phyloP scores from a whole-genome alignment of 2,113 vertebrate species.

The Rhea pennata region DNA sequence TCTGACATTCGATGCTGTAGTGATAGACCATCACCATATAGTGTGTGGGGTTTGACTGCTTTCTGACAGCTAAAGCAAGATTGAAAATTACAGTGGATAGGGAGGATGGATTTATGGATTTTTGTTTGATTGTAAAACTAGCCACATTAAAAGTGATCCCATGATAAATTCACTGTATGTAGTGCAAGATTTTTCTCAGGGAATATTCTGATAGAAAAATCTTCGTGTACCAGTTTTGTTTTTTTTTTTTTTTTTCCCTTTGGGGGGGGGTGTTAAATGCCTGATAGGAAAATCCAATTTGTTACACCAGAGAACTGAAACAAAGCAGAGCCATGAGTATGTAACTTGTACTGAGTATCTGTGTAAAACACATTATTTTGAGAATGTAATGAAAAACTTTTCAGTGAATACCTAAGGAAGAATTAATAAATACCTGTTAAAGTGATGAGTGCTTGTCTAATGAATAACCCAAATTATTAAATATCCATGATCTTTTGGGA shows the following conservation, averaged over 20 bases:
- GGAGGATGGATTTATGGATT: background rate
- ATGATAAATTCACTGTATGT: background rate
- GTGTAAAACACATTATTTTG: background rate
- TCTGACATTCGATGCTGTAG: background rate
- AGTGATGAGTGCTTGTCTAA: background rate
- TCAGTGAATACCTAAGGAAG: slow-evolving; percentile 1
- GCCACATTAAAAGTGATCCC: background rate
- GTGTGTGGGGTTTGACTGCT: background rate
- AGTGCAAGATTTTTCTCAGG: background rate
- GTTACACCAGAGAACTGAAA: background rate
- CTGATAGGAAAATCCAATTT: background rate
- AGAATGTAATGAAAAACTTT: background rate
- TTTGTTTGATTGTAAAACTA: background rate
- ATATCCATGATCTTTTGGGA: background rate
- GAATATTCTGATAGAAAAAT: background rate
- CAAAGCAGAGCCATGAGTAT: background rate
- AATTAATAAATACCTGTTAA: slow-evolving; percentile 1
- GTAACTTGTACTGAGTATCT: background rate
- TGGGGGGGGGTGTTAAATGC: no score
- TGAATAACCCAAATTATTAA: background rate
- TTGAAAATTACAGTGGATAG: background rate
- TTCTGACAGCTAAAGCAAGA: background rate
- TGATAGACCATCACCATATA: background rate
- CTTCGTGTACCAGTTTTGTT: background rate
- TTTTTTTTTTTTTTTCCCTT: background rate